Evolutionary conservation across 2,888 invertebrate species (phyloP).

Genomic region (Chrysotoxum bicinctum): DNA sequence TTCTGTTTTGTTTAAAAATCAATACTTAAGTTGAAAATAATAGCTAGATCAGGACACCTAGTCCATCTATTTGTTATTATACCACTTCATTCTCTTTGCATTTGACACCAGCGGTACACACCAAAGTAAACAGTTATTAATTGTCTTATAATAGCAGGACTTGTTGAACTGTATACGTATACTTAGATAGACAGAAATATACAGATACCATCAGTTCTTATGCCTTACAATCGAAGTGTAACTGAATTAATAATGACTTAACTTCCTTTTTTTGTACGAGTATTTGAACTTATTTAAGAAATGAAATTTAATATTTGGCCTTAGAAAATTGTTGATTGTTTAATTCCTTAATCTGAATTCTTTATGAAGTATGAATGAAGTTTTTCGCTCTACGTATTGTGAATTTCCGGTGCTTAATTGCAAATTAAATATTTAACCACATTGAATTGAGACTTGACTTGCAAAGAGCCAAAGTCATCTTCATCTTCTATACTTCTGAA

Average conservation of each 20-base stretch:
- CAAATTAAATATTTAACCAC: slow-evolving; percentile 64
- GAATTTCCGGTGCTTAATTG: slow-evolving; percentile 53
- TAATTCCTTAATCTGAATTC: slow-evolving; percentile 26
- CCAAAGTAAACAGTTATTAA: slow-evolving; percentile 55
- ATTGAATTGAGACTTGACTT: slow-evolving; percentile 39
- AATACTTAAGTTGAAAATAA: slow-evolving; percentile 35
- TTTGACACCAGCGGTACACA: slow-evolving; percentile 17
- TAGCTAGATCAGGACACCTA: slow-evolving; percentile 1
- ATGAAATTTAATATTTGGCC: slow-evolving; percentile 16
- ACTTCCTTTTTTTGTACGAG: neutral
- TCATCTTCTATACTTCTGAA: neutral
- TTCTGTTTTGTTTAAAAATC: slow-evolving; percentile 32
- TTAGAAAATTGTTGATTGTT: slow-evolving; percentile 27
- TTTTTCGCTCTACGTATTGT: neutral
- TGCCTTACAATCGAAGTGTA: neutral
- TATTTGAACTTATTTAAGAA: neutral
- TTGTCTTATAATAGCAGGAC: slow-evolving; percentile 20
- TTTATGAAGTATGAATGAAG: slow-evolving; percentile 52
- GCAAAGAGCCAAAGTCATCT: neutral
- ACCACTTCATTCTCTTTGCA: slow-evolving; percentile 6
- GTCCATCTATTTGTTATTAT: slow-evolving; percentile 7
- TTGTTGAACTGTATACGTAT: slow-evolving; percentile 39
- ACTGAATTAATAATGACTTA: slow-evolving; percentile 8
- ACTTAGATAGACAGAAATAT: too few relatives aligned
- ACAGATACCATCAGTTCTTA: neutral